phyloP scores from a whole-genome alignment of 2,797 vertebrate species.

The Fistularia commersonii region DNA sequence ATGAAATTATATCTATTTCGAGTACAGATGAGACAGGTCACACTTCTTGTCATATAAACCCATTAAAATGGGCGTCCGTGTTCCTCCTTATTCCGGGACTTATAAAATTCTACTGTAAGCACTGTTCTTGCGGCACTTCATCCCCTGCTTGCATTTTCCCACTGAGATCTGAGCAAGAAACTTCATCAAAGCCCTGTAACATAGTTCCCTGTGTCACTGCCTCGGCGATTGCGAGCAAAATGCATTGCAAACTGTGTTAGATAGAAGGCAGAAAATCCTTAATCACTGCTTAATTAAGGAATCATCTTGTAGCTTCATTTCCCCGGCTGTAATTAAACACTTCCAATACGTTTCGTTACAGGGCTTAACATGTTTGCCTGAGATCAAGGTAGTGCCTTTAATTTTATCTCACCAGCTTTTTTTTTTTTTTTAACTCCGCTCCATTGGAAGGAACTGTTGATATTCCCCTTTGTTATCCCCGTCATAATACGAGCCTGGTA shows the following conservation, averaged over 20 bases:
- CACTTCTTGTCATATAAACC: slow-evolving; percentile 28
- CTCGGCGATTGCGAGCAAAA: slow-evolving; percentile 80
- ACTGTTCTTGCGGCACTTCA: slow-evolving; percentile 51
- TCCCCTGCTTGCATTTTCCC: slow-evolving; percentile 36
- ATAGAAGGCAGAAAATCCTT: slow-evolving; percentile 86
- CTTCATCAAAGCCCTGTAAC: slow-evolving; percentile 78
- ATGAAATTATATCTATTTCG: not conserved
- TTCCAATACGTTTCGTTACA: slow-evolving; percentile 84
- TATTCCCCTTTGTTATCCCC: slow-evolving; percentile 79
- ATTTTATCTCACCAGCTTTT: slow-evolving; percentile 78
- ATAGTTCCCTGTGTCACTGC: slow-evolving; percentile 79
- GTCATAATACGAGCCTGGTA: slow-evolving; percentile 74
- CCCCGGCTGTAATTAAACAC: slow-evolving; percentile 84
- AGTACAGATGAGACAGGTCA: slow-evolving; percentile 30
- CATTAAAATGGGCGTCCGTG: slow-evolving; percentile 10
- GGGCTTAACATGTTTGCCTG: slow-evolving; percentile 85
- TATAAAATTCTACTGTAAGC: slow-evolving; percentile 36
- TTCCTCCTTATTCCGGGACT: slow-evolving; percentile 28
- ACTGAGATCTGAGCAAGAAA: slow-evolving; percentile 70
- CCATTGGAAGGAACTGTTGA: slow-evolving; percentile 81
- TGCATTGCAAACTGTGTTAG: slow-evolving; percentile 79
- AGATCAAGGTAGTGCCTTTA: slow-evolving; percentile 87
- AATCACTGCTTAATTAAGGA: slow-evolving; percentile 87
- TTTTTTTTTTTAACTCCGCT: slow-evolving; percentile 66
- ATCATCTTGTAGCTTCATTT: slow-evolving; percentile 88